Conservation (phyloP, 1,140 invertebrate genomes). For the Neodiprion lecontei region DNA sequence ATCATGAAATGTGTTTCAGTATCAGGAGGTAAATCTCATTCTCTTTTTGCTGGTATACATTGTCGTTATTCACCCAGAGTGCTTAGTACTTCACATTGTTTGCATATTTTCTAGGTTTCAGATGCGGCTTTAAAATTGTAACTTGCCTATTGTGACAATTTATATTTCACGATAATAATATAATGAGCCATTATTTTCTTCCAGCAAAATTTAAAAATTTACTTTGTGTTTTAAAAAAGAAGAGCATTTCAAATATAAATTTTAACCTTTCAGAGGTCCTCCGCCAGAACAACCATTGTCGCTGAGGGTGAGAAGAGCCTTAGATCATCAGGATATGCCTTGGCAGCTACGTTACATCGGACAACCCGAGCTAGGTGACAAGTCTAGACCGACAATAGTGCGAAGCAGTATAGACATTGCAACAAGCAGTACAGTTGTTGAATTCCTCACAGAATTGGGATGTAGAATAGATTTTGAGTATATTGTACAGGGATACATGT, state of each 20-base stretch:
- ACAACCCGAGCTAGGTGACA: constrained; percentile 88
- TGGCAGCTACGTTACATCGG: constrained; percentile 91
- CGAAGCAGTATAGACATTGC: constrained; percentile 91
- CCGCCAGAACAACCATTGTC: constrained; percentile 66
- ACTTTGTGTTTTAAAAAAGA: constrained; percentile 31
- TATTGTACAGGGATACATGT: constrained; percentile 93
- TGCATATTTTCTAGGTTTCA: no score
- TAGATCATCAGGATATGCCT: constrained; percentile 80
- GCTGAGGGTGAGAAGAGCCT: constrained; percentile 77
- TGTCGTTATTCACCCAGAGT: constrained; percentile 59
- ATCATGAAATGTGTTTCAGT: constrained; percentile 87
- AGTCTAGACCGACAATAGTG: constrained; percentile 87
- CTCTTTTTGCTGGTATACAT: constrained; percentile 9
- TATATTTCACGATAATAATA: no score
- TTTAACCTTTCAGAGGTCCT: constrained; percentile 57
- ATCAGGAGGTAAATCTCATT: constrained; percentile 65
- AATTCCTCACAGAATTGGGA: constrained; percentile 92
- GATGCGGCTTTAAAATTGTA: no score
- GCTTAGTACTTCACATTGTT: constrained; percentile 22
- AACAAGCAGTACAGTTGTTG: constrained; percentile 86
- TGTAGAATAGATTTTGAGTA: constrained; percentile 93
- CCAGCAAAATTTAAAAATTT: no score
- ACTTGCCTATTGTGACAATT: no score
- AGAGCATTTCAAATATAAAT: no score
- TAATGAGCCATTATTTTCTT: no score